Evolutionary conservation across 2,113 vertebrate species (phyloP), one percentile per base, ranked within the genome.

Genomic region (Syrrhaptes paradoxus): DNA sequence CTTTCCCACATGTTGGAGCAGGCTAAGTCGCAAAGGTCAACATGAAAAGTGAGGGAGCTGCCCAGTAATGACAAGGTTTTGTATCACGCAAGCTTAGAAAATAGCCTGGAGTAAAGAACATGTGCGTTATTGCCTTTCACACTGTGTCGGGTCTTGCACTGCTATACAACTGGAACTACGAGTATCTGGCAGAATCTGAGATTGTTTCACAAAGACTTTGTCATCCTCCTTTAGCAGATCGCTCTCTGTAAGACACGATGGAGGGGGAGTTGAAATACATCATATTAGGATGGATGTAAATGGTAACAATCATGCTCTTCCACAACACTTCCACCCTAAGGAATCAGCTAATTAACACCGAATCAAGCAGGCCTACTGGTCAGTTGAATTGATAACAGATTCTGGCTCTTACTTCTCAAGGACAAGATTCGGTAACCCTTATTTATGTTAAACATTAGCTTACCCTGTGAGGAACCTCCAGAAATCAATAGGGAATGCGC

Each of bases 361-460:
- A 88, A 73, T 26, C 5, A 4, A 80, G 55, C 75, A 77, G 63
- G 51, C 36, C 88, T 82, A 63, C 79, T 7, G 2, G 75, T 83
- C 46, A 90, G 59, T 51, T 58, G 67, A 79, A 92, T 13, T 70
- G 46, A 20, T n/a, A 93, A 72, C 49, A 85, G 43, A 54, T 76
- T 73, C 59, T 36, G 54, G 85, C 82, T 49, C 73, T 18, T 65
- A 1, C 32, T 76, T 94, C 85, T 87, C 67, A 74, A 95, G 72
- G 82, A 93, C 49, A 83, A 94, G 67, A 93, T 66, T 76, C 10
- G 1, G 75, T 66, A 95, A 91, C 68, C 7, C 34, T 66, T 79
- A 58, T 86, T 95, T 81, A 82, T 51, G 87, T 92, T 92, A 93
- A 95, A 95, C 52, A 90, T 92, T 67, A 95, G 63, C 79, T 95